Evolutionary conservation across 2,797 vertebrate genomes (phyloP).

Genomic region (Pseudocheirus occidentalis): DNA sequence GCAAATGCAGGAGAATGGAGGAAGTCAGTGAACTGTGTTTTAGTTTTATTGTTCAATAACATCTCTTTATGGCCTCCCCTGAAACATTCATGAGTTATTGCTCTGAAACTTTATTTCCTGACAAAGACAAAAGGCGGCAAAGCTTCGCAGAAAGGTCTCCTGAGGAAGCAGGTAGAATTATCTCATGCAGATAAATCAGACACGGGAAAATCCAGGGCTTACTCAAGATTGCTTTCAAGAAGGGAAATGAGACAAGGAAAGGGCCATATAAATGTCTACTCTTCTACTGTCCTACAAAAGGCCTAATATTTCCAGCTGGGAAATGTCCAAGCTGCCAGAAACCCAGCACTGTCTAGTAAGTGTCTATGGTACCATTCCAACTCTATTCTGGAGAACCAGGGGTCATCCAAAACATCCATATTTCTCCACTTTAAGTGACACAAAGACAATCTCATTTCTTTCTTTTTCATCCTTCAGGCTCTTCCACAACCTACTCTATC

Average conservation of each 20-base stretch:
- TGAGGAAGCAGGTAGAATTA: conserved; percentile 44
- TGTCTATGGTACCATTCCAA: background rate
- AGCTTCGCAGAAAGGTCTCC: conserved; percentile 31
- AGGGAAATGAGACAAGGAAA: background rate
- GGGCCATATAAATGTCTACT: background rate
- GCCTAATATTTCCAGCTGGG: background rate
- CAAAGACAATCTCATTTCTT: background rate
- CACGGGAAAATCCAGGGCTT: conserved; percentile 9
- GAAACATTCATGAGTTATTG: conserved; percentile 47
- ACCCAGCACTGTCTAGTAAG: background rate
- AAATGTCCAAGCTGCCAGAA: background rate
- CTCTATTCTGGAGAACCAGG: background rate
- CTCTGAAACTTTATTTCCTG: conserved; percentile 52
- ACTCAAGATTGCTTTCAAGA: background rate
- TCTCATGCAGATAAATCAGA: conserved; percentile 51
- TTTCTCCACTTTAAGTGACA: background rate
- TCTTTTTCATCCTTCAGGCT: background rate
- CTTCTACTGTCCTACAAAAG: background rate
- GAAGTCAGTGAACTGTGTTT: conserved; percentile 53
- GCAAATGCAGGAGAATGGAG: background rate
- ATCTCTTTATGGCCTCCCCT: conserved; percentile 41
- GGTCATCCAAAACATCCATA: background rate
- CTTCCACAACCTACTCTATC: background rate
- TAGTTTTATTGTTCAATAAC: conserved; percentile 59
- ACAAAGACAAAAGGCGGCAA: conserved; percentile 31